These are phyloP conservation scores for Eulithis prunata DNA, from an alignment of 2,888 invertebrate genomes.

Conservation along the genomic window DNA sequence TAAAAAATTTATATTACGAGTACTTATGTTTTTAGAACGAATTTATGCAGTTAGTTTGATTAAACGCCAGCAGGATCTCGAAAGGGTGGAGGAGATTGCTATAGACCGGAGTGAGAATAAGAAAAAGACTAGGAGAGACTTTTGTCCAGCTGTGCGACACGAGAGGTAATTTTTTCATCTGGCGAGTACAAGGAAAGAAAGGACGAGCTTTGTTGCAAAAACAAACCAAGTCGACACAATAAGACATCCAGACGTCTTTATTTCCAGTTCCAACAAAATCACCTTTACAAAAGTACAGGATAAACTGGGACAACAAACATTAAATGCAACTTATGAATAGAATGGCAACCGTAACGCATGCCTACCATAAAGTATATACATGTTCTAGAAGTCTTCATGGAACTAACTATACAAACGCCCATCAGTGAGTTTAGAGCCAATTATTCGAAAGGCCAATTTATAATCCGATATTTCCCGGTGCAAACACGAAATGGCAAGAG, in stretches of 20 bases:
- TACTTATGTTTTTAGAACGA: no score
- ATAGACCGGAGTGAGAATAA: not conserved
- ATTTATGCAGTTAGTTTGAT: no score
- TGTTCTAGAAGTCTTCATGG: conserved; percentile 16
- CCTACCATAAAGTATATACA: conserved; percentile 4
- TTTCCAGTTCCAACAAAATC: conserved; percentile 13
- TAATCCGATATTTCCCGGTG: conserved; percentile 33
- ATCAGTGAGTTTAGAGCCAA: conserved; percentile 33
- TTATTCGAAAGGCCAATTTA: conserved; percentile 35
- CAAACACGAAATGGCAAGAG: conserved; percentile 38
- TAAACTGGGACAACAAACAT: conserved; percentile 8
- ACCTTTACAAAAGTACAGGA: conserved; percentile 11
- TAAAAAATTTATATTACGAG: no score
- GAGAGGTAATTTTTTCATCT: not conserved
- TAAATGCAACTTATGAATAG: conserved; percentile 11
- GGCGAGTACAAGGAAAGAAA: conserved; percentile 1
- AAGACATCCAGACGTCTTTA: conserved; percentile 16
- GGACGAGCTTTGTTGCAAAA: conserved; percentile 10
- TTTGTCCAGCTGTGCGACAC: not conserved
- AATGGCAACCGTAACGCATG: conserved; percentile 12
- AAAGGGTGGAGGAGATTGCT: not conserved
- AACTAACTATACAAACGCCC: conserved; percentile 32
- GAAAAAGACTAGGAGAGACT: not conserved
- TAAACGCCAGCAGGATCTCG: not conserved
- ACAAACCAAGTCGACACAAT: conserved; percentile 13